A percentile compares a stretch with the other conserved stretches of the same genome.
phyloP scores from a whole-genome alignment of 2,113 vertebrate species.

The Syngnathus floridae region DNA sequence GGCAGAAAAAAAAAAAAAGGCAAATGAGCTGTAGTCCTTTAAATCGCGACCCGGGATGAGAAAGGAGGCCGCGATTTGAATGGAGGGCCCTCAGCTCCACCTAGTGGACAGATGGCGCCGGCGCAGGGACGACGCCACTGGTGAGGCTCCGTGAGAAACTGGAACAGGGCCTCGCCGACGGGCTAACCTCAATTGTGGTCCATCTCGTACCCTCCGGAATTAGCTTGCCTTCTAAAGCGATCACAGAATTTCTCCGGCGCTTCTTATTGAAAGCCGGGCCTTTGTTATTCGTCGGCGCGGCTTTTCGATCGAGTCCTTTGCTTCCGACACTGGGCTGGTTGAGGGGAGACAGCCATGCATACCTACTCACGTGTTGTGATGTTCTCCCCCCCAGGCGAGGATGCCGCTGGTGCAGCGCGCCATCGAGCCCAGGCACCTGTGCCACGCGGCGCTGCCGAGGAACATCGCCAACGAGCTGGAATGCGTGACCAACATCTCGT shows the following conservation, averaged over 20 bases:
- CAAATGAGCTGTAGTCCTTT: too few relatives aligned
- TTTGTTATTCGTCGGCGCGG: slow-evolving; percentile 64
- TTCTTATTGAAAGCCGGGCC: slow-evolving; percentile 56
- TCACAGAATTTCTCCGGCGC: slow-evolving; percentile 51
- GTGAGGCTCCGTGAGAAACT: too few relatives aligned
- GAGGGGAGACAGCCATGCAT: slow-evolving; percentile 41
- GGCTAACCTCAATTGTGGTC: too few relatives aligned
- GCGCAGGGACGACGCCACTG: too few relatives aligned
- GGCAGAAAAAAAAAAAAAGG: background rate
- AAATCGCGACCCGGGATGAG: too few relatives aligned
- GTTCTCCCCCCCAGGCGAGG: slow-evolving; percentile 50
- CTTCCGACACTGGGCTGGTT: slow-evolving; percentile 48
- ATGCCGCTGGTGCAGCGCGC: slow-evolving; percentile 98
- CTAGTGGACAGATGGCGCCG: too few relatives aligned
- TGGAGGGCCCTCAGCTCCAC: too few relatives aligned
- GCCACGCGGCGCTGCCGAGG: slow-evolving; percentile 90
- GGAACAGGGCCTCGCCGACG: too few relatives aligned
- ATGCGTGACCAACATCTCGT: slow-evolving; percentile 97
- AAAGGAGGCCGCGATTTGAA: too few relatives aligned
- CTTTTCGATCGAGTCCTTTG: slow-evolving; percentile 53
- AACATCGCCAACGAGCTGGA: slow-evolving; percentile 96
- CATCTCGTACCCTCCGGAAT: too few relatives aligned
- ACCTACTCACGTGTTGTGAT: slow-evolving; percentile 20
- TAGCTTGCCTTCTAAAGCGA: slow-evolving; percentile 7
- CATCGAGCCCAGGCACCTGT: slow-evolving; percentile 97